Evolutionary conservation across 2,797 vertebrate genomes (phyloP).

Genomic region (Salmo trutta): DNA sequence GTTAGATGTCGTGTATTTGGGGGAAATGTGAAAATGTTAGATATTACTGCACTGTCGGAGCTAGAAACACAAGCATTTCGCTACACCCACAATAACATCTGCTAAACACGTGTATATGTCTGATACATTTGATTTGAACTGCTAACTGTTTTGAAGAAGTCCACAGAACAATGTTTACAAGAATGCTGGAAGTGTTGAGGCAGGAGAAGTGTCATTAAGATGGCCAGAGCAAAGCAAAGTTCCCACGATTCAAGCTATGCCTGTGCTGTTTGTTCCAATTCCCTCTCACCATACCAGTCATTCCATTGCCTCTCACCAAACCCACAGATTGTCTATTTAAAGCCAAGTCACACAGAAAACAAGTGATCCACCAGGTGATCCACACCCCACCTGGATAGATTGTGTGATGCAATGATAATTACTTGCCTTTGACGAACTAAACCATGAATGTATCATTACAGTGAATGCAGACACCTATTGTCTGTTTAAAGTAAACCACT

Average conservation of each 20-base stretch:
- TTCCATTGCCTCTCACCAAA: conserved; percentile 53
- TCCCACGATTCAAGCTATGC: conserved; percentile 71
- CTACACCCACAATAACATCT: too few relatives aligned
- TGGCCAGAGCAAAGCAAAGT: conserved; percentile 32
- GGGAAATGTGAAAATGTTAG: too few relatives aligned
- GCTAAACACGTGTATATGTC: too few relatives aligned
- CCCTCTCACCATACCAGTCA: conserved; percentile 61
- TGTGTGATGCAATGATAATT: conserved; percentile 9
- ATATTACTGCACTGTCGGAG: too few relatives aligned
- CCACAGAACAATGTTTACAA: conserved; percentile 20
- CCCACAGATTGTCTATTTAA: conserved; percentile 24
- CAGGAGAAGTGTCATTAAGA: conserved; percentile 3
- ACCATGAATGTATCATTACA: background rate
- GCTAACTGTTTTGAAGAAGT: conserved; percentile 55
- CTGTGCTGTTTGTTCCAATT: conserved; percentile 21
- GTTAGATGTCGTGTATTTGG: too few relatives aligned
- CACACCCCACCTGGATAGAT: conserved; percentile 15
- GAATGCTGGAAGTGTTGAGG: conserved; percentile 24
- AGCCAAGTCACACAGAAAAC: conserved; percentile 37
- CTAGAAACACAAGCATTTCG: too few relatives aligned
- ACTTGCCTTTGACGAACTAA: background rate
- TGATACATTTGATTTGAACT: background rate
- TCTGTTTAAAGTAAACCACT: background rate
- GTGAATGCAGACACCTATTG: background rate
- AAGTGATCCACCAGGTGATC: conserved; percentile 35